A percentile compares a stretch with the other conserved stretches of the same genome.
Conservation (phyloP, 2,888 invertebrate genomes). For the Meiosimyza decipiens region DNA sequence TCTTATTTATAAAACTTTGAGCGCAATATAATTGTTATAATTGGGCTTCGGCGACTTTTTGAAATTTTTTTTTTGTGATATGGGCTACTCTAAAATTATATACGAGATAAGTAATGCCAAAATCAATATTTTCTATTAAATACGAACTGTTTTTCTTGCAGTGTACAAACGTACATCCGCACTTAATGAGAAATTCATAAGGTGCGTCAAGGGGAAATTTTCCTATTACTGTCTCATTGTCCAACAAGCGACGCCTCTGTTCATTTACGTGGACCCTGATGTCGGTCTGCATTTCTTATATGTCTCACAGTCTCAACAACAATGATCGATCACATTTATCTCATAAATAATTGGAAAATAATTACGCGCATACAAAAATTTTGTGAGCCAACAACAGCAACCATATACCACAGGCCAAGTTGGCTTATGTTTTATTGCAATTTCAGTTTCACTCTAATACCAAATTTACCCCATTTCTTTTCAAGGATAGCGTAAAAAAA, state of each 20-base stretch:
- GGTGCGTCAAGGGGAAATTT: conserved; percentile 43
- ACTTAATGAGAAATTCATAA: conserved; percentile 50
- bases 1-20: too few species aligned
- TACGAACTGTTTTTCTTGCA: too few species aligned
- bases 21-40: too few species aligned
- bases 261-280: background rate
- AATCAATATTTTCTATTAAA: background rate
- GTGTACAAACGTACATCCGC: conserved; percentile 7
- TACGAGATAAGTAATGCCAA: too few species aligned
- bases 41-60: too few species aligned
- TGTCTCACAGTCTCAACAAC: background rate
- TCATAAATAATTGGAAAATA: conserved; percentile 40
- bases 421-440: conserved; percentile 3
- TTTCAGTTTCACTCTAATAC: background rate
- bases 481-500: too few species aligned
- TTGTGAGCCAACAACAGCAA: conserved; percentile 1
- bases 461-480: background rate
- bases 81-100: too few species aligned
- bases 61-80: too few species aligned
- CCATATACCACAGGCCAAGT: background rate
- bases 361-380: conserved; percentile 29
- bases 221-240: background rate
- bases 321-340: conserved; percentile 41
- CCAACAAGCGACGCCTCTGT: background rate
- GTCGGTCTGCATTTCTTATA: conserved; percentile 5